phyloP scores from a whole-genome alignment of 2,888 invertebrate genomes.

The Aphidius colemani region DNA sequence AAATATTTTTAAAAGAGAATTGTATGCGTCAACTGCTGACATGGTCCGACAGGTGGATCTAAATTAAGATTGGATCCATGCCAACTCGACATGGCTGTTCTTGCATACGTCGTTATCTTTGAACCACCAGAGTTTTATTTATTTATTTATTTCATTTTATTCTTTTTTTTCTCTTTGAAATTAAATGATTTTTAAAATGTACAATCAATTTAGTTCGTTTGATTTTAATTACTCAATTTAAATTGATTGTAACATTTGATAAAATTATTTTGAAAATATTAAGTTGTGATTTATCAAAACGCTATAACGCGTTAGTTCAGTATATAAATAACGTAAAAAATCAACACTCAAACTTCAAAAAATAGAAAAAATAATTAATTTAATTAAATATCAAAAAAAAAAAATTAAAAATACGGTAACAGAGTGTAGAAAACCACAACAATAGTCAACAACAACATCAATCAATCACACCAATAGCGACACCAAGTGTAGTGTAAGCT shows the following conservation, averaged over 20 bases:
- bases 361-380: constrained; percentile 53
- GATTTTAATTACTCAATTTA: too few relatives aligned
- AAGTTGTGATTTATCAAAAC: background rate
- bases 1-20: constrained; percentile 28
- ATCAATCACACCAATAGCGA: constrained; percentile 59
- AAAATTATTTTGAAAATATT: background rate
- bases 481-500: constrained; percentile 60
- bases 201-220: background rate
- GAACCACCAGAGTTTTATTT: constrained; percentile 36
- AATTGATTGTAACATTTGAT: too few relatives aligned
- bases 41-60: constrained; percentile 60
- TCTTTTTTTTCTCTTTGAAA: background rate
- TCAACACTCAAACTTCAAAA: constrained; percentile 30
- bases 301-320: constrained; percentile 37
- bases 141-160: constrained; percentile 23
- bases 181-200: background rate
- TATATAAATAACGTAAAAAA: constrained; percentile 39
- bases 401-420: constrained; percentile 24
- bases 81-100: constrained; percentile 55
- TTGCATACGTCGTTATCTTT: constrained; percentile 31
- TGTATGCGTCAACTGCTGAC: constrained; percentile 40
- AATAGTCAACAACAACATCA: constrained; percentile 40
- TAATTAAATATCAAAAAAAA: constrained; percentile 29
- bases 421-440: constrained; percentile 39
- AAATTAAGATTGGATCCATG: constrained; percentile 60